Evolutionary conservation across 2,888 invertebrate genomes (phyloP).

Genomic region (Cephus pulcher): DNA sequence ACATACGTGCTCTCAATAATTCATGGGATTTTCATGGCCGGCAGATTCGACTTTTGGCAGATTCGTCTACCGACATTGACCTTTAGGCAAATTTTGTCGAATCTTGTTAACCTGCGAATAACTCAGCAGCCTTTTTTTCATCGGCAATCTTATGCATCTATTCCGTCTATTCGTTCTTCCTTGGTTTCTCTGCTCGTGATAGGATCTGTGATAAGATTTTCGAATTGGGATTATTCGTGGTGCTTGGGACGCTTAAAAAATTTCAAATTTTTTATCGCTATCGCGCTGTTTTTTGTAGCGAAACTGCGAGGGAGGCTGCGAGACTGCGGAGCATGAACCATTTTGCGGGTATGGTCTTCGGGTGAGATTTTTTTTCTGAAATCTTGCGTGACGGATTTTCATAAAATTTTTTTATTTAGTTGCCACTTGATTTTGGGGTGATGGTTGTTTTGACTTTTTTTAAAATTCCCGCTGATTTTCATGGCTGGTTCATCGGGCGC

Average conservation of each 20-base stretch:
- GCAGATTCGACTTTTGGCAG: conserved; percentile 1
- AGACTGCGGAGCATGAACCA: not conserved
- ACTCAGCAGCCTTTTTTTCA: not conserved
- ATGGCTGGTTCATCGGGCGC: not conserved
- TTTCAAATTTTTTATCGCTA: not conserved
- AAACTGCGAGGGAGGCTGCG: not conserved
- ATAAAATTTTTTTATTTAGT: too few relatives aligned
- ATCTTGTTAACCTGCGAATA: conserved; percentile 6
- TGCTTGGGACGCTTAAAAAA: too few relatives aligned
- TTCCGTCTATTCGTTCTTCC: not conserved
- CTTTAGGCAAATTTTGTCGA: conserved; percentile 14
- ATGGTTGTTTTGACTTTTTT: not conserved
- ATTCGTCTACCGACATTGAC: conserved; percentile 1
- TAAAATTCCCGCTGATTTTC: not conserved
- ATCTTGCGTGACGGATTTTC: not conserved
- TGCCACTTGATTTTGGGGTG: not conserved
- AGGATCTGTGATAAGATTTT: not conserved
- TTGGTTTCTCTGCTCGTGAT: not conserved
- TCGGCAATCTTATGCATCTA: not conserved
- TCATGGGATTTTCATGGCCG: conserved; percentile 11
- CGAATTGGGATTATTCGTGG: too few relatives aligned
- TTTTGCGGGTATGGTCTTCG: not conserved
- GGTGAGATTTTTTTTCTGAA: not conserved
- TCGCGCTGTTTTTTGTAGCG: not conserved
- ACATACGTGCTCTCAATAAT: conserved; percentile 10